These are phyloP conservation scores for Eupsittula cactorum DNA, from an alignment of 2,113 vertebrate genomes.

Conservation along the genomic window DNA sequence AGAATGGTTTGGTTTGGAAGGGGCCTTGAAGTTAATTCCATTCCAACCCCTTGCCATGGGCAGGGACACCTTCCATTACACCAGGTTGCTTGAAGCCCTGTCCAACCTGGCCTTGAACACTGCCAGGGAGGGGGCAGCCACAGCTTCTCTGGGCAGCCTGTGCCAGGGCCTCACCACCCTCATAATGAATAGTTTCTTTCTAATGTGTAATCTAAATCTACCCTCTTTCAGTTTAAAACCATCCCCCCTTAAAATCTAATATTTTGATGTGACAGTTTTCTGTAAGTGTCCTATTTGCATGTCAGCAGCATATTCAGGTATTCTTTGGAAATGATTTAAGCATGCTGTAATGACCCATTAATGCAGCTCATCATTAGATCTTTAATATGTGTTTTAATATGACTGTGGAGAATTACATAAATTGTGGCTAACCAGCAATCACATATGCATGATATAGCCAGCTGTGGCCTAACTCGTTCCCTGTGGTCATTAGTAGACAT, in stretches of 20 bases:
- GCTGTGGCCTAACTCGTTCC: neutral
- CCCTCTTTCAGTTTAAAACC: neutral
- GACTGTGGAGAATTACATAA: neutral
- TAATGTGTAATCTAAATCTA: neutral
- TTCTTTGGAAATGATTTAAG: neutral
- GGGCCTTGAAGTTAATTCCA: neutral
- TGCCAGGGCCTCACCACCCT: neutral
- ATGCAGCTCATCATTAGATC: conserved; percentile 30
- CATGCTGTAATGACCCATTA: neutral
- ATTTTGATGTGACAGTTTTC: neutral
- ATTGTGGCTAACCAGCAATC: conserved; percentile 21
- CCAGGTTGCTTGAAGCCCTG: neutral
- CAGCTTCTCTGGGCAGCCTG: neutral
- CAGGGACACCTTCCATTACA: neutral
- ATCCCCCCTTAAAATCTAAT: neutral
- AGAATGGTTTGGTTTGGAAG: neutral
- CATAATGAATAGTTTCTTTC: neutral
- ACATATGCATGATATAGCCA: conserved; percentile 17
- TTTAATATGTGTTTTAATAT: conserved; percentile 41
- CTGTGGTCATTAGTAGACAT: neutral
- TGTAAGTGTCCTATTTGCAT: conserved; percentile 2
- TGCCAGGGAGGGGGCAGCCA: neutral
- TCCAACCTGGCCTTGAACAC: neutral
- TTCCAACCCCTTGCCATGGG: neutral
- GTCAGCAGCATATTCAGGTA: neutral